phyloP scores from a whole-genome alignment of 1,140 invertebrate species.

The Papilio polytes region DNA sequence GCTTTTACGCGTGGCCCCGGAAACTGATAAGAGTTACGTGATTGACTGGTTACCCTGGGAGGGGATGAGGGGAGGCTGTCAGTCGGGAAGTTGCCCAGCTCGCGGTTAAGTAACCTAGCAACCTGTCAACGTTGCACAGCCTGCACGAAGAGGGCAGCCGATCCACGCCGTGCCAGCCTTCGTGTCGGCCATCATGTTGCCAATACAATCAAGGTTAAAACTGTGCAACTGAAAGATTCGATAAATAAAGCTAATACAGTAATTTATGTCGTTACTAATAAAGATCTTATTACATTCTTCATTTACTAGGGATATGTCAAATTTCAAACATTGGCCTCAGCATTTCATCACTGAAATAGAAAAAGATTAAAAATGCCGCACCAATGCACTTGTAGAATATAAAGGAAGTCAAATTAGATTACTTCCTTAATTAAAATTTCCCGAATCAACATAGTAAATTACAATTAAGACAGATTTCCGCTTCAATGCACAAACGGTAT shows the following conservation, averaged over 20 bases:
- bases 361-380: too few species aligned
- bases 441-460: background rate
- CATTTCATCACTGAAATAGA: too few species aligned
- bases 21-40: conserved; percentile 25
- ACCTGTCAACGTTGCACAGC: background rate
- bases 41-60: background rate
- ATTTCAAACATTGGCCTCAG: too few species aligned
- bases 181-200: background rate
- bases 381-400: too few species aligned
- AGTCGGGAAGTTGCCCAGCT: conserved; percentile 1
- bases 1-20: background rate
- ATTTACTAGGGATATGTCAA: too few species aligned
- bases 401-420: too few species aligned
- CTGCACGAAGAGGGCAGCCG: background rate
- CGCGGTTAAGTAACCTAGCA: conserved; percentile 29
- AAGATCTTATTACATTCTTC: too few species aligned
- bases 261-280: too few species aligned
- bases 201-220: background rate
- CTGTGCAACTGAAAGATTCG: too few species aligned
- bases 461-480: background rate
- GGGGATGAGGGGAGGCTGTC: background rate
- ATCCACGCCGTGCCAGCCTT: background rate
- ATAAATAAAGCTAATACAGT: too few species aligned
- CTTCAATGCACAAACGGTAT: background rate
- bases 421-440: background rate